These are phyloP conservation scores for Malacoraja senta DNA, from an alignment of 2,797 vertebrate species.

Conservation along the genomic window DNA sequence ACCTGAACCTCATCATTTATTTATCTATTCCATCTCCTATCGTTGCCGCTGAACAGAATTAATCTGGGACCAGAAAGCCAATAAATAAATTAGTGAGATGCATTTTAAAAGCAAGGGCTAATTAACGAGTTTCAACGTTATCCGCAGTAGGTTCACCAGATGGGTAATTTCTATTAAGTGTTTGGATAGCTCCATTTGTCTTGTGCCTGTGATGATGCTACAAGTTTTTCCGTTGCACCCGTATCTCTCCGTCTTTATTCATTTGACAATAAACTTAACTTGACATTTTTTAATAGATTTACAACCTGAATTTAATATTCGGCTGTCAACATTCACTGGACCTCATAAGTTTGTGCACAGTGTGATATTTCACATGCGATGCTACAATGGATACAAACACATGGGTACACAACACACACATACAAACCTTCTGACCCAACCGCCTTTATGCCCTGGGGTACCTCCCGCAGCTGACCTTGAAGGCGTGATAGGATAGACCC, in stretches of 20 bases:
- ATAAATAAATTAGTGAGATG: background rate
- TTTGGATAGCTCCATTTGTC: background rate
- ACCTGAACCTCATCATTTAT: background rate
- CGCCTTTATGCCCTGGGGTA: too few species aligned
- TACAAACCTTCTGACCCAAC: background rate
- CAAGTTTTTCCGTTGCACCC: too few species aligned
- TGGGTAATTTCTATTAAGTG: background rate
- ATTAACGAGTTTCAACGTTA: background rate
- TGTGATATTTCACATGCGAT: background rate
- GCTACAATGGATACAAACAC: background rate
- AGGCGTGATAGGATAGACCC: too few species aligned
- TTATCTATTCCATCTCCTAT: background rate
- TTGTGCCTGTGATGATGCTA: too few species aligned
- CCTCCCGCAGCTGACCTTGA: too few species aligned
- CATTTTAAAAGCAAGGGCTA: background rate
- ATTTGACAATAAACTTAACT: too few species aligned
- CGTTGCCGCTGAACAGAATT: background rate
- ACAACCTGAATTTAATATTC: background rate
- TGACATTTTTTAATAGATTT: background rate
- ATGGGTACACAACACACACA: too few species aligned
- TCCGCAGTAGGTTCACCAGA: background rate
- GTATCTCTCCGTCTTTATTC: too few species aligned
- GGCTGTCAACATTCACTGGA: background rate
- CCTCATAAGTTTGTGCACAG: background rate
- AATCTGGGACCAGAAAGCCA: background rate